These are phyloP conservation scores for Pyrocoelia pectoralis DNA, from an alignment of 2,888 invertebrate species.

Conservation along the genomic window DNA sequence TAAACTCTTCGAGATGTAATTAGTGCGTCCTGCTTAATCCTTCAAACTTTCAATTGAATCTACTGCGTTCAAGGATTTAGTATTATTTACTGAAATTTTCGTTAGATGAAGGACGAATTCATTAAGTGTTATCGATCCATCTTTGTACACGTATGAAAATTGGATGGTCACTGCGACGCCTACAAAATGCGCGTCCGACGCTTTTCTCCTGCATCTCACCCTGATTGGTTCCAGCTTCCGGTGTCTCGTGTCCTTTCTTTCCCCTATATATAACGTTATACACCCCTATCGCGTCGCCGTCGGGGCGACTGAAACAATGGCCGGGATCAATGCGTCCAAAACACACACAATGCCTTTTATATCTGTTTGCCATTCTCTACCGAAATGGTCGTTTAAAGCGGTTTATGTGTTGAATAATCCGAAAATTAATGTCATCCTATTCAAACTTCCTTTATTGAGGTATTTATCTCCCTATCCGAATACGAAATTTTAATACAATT, in stretches of 20 bases:
- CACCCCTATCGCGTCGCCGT: constrained; percentile 34
- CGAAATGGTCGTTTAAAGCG: constrained; percentile 35
- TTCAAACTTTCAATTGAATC: too few species aligned
- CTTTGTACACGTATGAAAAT: constrained; percentile 16
- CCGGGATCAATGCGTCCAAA: constrained; percentile 38
- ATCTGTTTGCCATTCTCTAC: constrained; percentile 35
- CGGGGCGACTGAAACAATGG: constrained; percentile 40
- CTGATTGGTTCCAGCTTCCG: constrained; percentile 54
- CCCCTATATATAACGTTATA: constrained; percentile 26
- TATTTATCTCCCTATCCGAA: constrained; percentile 17
- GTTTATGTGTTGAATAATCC: constrained; percentile 36
- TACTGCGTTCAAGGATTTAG: too few species aligned
- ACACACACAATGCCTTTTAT: constrained; percentile 36
- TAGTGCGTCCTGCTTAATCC: too few species aligned
- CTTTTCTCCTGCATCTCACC: constrained; percentile 41
- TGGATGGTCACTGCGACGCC: constrained; percentile 35
- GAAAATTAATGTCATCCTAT: constrained; percentile 25
- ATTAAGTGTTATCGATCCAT: constrained; percentile 30
- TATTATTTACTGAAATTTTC: too few species aligned
- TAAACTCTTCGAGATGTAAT: too few species aligned
- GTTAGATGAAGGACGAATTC: neutral
- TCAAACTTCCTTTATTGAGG: constrained; percentile 18
- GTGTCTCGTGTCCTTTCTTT: constrained; percentile 42
- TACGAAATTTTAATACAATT: neutral
- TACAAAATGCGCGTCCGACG: constrained; percentile 37